Percentiles rank a stretch among this genome's conserved stretches.
phyloP scores from a whole-genome alignment of 2,888 invertebrate genomes.

The Pachydiplax longipennis region DNA sequence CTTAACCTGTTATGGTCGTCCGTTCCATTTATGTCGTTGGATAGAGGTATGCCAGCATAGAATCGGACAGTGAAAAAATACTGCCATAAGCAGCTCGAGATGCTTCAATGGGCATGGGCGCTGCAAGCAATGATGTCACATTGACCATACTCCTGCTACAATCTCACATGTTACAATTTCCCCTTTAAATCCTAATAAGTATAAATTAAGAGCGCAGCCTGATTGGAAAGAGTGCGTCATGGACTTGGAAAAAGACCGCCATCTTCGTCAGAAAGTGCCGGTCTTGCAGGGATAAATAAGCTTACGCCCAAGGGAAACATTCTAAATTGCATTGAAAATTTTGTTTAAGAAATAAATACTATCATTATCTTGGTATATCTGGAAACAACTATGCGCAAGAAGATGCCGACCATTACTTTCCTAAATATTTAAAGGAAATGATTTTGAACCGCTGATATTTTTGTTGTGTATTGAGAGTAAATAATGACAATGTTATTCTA shows the following conservation, averaged over 20 bases:
- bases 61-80: not conserved
- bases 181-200: not conserved
- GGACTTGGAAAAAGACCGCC: not conserved
- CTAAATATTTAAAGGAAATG: no score
- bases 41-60: not conserved
- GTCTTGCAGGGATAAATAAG: no score
- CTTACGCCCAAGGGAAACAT: no score
- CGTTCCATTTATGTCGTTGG: not conserved
- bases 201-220: not conserved
- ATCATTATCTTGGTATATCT: no score
- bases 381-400: no score
- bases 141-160: not conserved
- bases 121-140: not conserved
- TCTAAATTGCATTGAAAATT: no score
- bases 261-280: no score
- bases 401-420: no score
- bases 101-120: not conserved
- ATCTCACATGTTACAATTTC: not conserved
- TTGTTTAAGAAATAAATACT: no score
- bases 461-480: no score
- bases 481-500: no score
- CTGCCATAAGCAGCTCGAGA: not conserved
- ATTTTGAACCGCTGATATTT: no score
- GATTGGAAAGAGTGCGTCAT: not conserved
- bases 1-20: not conserved